A percentile compares a stretch with the other conserved stretches of the same genome.
phyloP scores from a whole-genome alignment of 2,888 invertebrate genomes.

The Chymomyza procnemis region DNA sequence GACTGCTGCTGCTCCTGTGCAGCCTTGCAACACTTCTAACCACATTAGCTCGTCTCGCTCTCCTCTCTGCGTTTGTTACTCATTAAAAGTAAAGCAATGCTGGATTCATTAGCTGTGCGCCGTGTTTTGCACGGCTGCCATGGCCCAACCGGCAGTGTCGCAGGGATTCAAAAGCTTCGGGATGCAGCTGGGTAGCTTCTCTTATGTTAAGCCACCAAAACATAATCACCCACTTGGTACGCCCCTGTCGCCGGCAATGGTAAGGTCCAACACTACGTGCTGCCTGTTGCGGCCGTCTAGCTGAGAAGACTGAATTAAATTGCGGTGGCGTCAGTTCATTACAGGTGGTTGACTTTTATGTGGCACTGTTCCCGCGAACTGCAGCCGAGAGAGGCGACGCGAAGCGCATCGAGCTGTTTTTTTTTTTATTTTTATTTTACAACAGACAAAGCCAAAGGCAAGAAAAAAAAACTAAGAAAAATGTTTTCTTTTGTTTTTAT shows the following conservation, averaged over 20 bases:
- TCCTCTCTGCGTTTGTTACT: background rate
- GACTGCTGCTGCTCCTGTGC: background rate
- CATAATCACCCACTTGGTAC: no score
- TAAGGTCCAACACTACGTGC: background rate
- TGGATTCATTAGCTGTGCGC: background rate
- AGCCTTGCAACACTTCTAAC: background rate
- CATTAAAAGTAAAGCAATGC: slow-evolving; percentile 3
- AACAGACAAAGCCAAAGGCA: background rate
- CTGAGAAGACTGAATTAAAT: slow-evolving; percentile 54
- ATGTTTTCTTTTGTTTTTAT: background rate
- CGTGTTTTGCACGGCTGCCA: background rate
- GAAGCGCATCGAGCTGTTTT: slow-evolving; percentile 17
- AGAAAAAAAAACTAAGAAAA: background rate
- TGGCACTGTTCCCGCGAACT: slow-evolving; percentile 20
- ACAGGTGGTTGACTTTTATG: slow-evolving; percentile 72
- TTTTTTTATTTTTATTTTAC: no score
- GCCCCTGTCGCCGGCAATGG: background rate
- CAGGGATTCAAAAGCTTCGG: background rate
- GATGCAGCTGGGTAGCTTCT: no score
- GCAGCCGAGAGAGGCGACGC: slow-evolving; percentile 20
- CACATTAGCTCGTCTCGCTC: background rate
- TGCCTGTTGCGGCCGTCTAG: background rate
- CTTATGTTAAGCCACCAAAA: no score
- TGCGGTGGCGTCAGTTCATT: slow-evolving; percentile 75
- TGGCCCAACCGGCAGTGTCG: background rate